phyloP scores from a whole-genome alignment of 2,113 vertebrate genomes.

The Pan troglodytes region DNA sequence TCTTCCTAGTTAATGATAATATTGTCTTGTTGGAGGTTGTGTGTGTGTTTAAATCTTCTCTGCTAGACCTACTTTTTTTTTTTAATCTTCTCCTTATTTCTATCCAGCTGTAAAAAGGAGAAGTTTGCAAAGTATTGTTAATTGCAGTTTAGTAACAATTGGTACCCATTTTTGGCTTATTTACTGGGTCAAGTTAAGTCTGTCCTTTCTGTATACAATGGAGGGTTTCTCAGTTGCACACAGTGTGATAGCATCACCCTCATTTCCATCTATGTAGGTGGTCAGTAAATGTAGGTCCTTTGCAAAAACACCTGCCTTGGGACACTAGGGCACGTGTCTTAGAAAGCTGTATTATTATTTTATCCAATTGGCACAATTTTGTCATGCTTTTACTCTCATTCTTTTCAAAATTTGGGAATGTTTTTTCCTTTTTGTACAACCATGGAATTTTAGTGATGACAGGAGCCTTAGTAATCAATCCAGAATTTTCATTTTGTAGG shows the following conservation, averaged over 20 bases:
- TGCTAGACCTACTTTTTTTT: background rate
- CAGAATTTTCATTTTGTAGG: background rate
- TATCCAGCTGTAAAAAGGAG: background rate
- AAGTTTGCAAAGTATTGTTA: background rate
- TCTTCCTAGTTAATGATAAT: background rate
- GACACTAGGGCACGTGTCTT: background rate
- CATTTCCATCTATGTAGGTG: background rate
- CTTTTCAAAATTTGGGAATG: background rate
- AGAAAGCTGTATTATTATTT: background rate
- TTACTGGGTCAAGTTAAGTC: background rate
- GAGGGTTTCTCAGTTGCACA: background rate
- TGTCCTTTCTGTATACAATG: background rate
- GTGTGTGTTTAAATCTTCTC: background rate
- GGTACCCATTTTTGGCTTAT: slow-evolving; percentile 8
- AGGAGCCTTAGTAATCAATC: background rate
- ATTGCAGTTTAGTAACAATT: slow-evolving; percentile 14
- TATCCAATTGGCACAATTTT: background rate
- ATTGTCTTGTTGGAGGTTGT: background rate
- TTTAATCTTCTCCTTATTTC: background rate
- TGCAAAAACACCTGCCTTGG: background rate
- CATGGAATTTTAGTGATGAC: background rate
- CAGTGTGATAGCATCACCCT: background rate
- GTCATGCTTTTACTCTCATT: background rate
- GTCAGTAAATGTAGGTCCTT: background rate
- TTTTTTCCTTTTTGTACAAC: background rate